phyloP scores from a whole-genome alignment of 2,797 vertebrate species.

The Taeniopygia guttata region DNA sequence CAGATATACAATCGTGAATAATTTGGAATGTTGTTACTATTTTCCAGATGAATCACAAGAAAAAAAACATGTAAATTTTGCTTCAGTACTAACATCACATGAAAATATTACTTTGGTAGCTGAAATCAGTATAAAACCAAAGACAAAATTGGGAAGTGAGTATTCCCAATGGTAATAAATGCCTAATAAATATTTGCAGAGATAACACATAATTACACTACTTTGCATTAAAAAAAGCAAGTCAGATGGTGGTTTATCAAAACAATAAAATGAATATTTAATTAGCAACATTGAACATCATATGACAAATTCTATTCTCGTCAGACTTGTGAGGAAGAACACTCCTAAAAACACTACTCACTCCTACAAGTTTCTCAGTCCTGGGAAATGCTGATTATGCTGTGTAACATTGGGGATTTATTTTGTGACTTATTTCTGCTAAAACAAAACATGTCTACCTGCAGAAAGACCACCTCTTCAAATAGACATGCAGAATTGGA shows the following conservation, averaged over 20 bases:
- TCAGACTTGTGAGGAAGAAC: not conserved
- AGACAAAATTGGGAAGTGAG: not conserved
- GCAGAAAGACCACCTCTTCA: not conserved
- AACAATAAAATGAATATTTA: not conserved
- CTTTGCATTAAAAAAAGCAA: not conserved
- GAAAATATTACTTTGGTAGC: not conserved
- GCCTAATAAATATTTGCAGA: not conserved
- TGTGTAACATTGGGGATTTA: not conserved
- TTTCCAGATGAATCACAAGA: not conserved
- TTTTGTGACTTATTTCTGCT: not conserved
- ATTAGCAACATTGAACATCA: not conserved
- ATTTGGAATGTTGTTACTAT: not conserved
- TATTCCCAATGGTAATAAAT: too few species aligned
- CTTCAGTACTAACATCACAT: not conserved
- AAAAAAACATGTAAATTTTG: not conserved
- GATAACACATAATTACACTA: not conserved
- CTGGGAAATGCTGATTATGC: not conserved
- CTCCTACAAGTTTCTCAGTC: not conserved
- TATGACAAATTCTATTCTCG: not conserved
- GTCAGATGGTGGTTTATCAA: not conserved
- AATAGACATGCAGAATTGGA: not conserved
- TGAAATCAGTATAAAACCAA: not conserved
- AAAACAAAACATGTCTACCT: not conserved
- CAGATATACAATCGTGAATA: not conserved
- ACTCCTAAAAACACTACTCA: not conserved